Conservation (phyloP, 2,888 invertebrate species). For the Clitarchus hookeri region DNA sequence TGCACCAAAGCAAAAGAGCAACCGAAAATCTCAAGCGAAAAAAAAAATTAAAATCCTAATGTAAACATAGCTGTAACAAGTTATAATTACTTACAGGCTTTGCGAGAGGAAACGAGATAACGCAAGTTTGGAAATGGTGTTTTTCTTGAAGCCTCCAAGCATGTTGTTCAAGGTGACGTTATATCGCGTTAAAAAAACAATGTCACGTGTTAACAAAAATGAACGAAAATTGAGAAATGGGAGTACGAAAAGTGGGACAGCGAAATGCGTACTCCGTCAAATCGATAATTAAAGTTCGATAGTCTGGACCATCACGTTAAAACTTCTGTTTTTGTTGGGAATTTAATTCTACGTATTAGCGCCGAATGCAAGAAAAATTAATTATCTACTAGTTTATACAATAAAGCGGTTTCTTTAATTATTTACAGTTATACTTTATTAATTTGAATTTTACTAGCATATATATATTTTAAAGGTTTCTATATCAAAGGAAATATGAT, state of each 20-base stretch:
- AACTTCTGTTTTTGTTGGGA: not conserved
- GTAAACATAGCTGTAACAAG: not conserved
- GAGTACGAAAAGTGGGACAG: not conserved
- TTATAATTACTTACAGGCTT: constrained; percentile 71
- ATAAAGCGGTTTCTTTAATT: too few relatives aligned
- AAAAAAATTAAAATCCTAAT: not conserved
- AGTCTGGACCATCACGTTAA: not conserved
- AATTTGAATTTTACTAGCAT: too few relatives aligned
- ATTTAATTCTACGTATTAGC: not conserved
- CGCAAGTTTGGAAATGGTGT: constrained; percentile 74
- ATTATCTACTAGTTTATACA: too few relatives aligned
- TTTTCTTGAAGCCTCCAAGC: constrained; percentile 75
- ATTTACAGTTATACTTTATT: too few relatives aligned
- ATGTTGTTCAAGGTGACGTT: constrained; percentile 55
- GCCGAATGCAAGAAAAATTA: too few relatives aligned
- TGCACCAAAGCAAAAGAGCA: too few relatives aligned
- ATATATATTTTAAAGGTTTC: too few relatives aligned
- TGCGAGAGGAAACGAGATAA: constrained; percentile 76
- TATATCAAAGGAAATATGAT: too few relatives aligned
- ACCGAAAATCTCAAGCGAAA: too few relatives aligned
- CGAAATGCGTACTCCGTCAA: not conserved
- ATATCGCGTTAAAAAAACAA: not conserved
- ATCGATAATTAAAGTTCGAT: not conserved
- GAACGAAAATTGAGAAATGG: not conserved
- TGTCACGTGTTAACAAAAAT: not conserved